Evolutionary conservation across 2,888 invertebrate species (phyloP).

Genomic region (Epirrita christyi): DNA sequence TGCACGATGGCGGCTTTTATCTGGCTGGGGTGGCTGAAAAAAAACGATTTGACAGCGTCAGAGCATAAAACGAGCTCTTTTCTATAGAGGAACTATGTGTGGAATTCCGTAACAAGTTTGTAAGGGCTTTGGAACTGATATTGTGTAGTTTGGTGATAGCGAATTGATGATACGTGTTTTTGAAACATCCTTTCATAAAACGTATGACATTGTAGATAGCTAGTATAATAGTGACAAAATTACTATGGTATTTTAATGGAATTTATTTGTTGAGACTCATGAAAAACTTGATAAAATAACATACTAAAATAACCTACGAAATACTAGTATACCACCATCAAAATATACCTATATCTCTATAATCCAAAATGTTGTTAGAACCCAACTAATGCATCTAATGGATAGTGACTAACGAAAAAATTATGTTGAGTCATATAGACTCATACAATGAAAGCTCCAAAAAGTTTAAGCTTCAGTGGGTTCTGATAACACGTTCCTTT

Average conservation of each 20-base stretch:
- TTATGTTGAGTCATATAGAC: conserved; percentile 35
- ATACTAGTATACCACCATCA: too few relatives aligned
- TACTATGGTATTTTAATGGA: too few relatives aligned
- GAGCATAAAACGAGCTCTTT: conserved; percentile 11
- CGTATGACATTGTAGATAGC: not conserved
- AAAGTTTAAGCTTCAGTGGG: not conserved
- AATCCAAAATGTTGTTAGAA: conserved; percentile 20
- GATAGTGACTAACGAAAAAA: conserved; percentile 48
- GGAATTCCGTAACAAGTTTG: not conserved
- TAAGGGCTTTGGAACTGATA: not conserved
- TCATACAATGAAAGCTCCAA: conserved; percentile 19
- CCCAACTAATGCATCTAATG: conserved; percentile 40
- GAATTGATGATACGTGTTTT: not conserved
- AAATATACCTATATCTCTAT: conserved; percentile 1
- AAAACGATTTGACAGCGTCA: conserved; percentile 23
- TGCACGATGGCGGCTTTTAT: not conserved
- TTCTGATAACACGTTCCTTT: too few relatives aligned
- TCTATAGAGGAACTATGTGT: not conserved
- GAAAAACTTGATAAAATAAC: too few relatives aligned
- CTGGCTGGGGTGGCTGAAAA: conserved; percentile 8
- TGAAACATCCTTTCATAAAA: not conserved
- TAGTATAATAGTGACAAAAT: not conserved
- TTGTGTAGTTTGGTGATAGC: not conserved
- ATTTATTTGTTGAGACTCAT: too few relatives aligned
- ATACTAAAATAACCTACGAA: too few relatives aligned